Base-by-base conservation (phyloP, 2,888 invertebrate genomes). In the Acleris sparsana region DNA sequence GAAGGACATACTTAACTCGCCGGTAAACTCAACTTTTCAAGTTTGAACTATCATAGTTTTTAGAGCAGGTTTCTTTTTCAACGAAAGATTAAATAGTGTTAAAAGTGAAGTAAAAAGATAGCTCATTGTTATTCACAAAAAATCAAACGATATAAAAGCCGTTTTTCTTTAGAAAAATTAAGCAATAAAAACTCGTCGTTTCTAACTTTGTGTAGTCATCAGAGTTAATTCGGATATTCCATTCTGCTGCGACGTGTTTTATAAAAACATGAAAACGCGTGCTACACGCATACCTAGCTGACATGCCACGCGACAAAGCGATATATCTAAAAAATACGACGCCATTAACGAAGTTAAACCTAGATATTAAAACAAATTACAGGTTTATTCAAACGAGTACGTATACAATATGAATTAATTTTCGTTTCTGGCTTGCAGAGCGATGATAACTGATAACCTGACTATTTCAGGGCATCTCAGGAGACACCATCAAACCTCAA, bases 251-350 rank as follows among this genome's bases (percentile, higher is more conserved):
- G 29, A 48, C 39, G 17, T 39, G 29, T 33, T 51, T 51, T 60
- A 29, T 55, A 18, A 59, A 60, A 64, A 71, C 75, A 77, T 75
- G 73, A 80, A 76, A 74, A 79, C 84, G 89, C 90, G 88, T 89
- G 88, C 75, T 53, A 72, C 90, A 90, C 89, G 89, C 86, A 81
- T 71, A 73, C 72, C 70, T 52, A 63, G 63, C 63, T n/a, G 44
- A 22, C 51, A 46, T 44, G 17, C 66, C 66, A 66, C 66, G 57
- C 66, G 57, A 66, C 66, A 57, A 61, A 56, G 53, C 43, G 53
- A 62, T 62, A 62, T 29, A n/a, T 63, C 63, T 61, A 18, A 61
- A 52, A 67, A 63, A 17, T 51, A 25, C 59, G 17, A 33, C 48
- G 48, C 18, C 53, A 48, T 29, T 60, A 60, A 68, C 18, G 55